Percentiles rank a stretch among this genome's conserved stretches.
Evolutionary conservation across 2,113 vertebrate species (phyloP).

Genomic region (Meleagris gallopavo): DNA sequence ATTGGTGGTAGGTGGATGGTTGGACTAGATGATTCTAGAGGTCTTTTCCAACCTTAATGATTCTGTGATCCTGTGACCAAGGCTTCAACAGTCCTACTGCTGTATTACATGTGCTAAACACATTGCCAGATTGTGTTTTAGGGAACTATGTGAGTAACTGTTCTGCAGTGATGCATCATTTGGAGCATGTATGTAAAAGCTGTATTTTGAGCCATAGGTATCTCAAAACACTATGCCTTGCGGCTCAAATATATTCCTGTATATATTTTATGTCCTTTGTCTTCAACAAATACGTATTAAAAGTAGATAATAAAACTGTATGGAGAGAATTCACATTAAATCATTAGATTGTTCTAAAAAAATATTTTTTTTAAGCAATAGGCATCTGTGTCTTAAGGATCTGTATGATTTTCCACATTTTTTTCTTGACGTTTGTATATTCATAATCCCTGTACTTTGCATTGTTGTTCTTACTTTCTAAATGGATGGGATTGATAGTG

Average conservation of each 20-base stretch:
- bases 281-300: neutral
- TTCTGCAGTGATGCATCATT: neutral
- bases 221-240: neutral
- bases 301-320: neutral
- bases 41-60: no score
- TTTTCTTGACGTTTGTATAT: neutral
- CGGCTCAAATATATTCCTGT: neutral
- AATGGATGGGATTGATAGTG: neutral
- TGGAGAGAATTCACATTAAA: neutral
- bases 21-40: no score
- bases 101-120: neutral
- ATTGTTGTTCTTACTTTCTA: neutral
- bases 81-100: neutral
- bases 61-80: no score
- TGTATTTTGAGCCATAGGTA: constrained; percentile 3
- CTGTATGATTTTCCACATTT: neutral
- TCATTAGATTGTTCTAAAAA: neutral
- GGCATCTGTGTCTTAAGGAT: neutral
- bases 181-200: constrained; percentile 3
- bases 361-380: neutral
- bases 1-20: no score
- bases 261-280: neutral
- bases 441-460: neutral
- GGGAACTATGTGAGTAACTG: neutral
- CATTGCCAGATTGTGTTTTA: neutral